Percentiles rank a stretch among this genome's conserved stretches.
phyloP scores from a whole-genome alignment of 92 coral and sea anemone genomes.

The Pocillopora meandrina region DNA sequence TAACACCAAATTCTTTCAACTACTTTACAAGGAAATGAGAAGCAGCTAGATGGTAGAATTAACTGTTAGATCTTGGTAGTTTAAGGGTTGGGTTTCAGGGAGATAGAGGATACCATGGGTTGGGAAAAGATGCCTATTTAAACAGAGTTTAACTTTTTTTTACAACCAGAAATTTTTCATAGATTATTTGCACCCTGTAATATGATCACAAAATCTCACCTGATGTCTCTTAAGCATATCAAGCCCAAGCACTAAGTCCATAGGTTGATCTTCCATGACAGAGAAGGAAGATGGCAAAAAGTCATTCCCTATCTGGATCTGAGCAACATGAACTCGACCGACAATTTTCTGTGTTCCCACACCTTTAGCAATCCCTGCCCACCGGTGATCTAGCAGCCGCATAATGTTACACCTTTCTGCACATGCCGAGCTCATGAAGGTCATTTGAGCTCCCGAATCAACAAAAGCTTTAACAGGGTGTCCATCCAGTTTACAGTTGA shows the following conservation, averaged over 20 bases:
- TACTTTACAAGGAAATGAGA: no score
- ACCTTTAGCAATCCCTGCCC: constrained; percentile 97
- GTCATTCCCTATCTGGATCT: constrained; percentile 93
- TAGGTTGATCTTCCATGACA: constrained; percentile 91
- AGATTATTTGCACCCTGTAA: neutral
- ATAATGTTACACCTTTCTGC: constrained; percentile 87
- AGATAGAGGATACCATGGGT: no score
- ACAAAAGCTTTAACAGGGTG: constrained; percentile 97
- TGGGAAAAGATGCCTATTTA: no score
- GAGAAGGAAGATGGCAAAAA: constrained; percentile 95
- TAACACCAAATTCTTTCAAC: no score
- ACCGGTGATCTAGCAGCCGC: constrained; percentile 93
- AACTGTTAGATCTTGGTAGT: no score
- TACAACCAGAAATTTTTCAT: neutral
- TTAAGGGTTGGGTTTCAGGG: no score
- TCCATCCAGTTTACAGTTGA: constrained; percentile 91
- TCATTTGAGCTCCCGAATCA: constrained; percentile 99
- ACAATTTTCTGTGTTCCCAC: constrained; percentile 97
- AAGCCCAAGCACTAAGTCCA: constrained; percentile 92
- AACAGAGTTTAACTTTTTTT: no score
- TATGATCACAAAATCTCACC: constrained; percentile 52
- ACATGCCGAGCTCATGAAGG: constrained; percentile 98
- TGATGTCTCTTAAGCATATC: constrained; percentile 99
- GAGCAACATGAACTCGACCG: constrained; percentile 97
- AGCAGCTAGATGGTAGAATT: no score